Conservation (phyloP, 2,888 invertebrate genomes). For the Eucriotettix oculatus region DNA sequence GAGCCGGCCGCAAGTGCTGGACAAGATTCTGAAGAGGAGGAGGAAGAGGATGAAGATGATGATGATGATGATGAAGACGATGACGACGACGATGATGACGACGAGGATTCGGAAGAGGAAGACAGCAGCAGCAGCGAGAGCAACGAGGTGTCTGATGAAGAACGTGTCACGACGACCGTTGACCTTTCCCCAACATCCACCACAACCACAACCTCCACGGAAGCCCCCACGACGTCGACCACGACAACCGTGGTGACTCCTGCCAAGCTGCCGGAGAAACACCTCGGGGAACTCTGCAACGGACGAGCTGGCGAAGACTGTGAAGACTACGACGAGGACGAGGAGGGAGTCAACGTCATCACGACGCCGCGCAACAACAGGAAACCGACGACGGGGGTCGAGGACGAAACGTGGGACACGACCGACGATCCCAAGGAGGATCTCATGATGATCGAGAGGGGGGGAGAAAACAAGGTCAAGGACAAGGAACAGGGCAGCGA, state of each 20-base stretch:
- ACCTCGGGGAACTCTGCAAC: slow-evolving; percentile 5
- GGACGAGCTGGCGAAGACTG: not conserved
- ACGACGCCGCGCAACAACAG: not conserved
- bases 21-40: not conserved
- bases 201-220: not conserved
- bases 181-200: not conserved
- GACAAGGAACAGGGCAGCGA: slow-evolving; percentile 9
- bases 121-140: not conserved
- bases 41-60: not conserved
- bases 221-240: not conserved
- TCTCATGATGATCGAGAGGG: not conserved
- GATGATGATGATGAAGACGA: not conserved
- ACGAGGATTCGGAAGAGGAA: not conserved
- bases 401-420: not conserved
- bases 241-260: no score
- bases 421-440: not conserved
- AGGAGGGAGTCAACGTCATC: not conserved
- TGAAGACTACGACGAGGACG: not conserved
- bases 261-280: not conserved
- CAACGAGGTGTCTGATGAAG: not conserved
- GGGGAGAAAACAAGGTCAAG: slow-evolving; percentile 7
- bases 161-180: not conserved
- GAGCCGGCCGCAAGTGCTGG: slow-evolving; percentile 15
- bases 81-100: not conserved
- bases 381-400: slow-evolving; percentile 1